phyloP scores from a whole-genome alignment of 1,140 invertebrate genomes.

The Spodoptera litura region DNA sequence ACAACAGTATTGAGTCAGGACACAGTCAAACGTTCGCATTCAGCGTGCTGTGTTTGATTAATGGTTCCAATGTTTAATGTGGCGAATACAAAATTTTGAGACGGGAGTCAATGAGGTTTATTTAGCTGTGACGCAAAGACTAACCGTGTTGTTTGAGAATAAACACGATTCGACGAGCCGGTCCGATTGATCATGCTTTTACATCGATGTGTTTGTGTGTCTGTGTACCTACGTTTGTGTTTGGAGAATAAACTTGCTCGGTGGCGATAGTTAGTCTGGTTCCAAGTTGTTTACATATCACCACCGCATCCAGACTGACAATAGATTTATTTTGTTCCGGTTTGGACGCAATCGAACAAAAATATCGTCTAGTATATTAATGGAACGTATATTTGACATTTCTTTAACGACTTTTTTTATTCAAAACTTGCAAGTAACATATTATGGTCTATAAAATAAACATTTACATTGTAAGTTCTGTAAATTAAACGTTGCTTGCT shows the following conservation, averaged over 20 bases:
- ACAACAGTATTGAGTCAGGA: slow-evolving; percentile 40
- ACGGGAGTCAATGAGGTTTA: slow-evolving; percentile 33
- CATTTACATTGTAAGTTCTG: too few relatives aligned
- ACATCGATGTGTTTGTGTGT: slow-evolving; percentile 8
- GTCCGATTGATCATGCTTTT: slow-evolving; percentile 37
- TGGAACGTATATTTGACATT: too few relatives aligned
- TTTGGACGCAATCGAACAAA: slow-evolving; percentile 8
- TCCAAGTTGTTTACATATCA: slow-evolving; percentile 75
- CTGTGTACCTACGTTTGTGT: slow-evolving; percentile 47
- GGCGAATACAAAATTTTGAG: slow-evolving; percentile 41
- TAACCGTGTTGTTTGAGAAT: slow-evolving; percentile 29
- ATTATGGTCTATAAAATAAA: too few relatives aligned
- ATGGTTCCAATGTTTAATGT: slow-evolving; percentile 38
- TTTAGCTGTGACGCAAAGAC: slow-evolving; percentile 37
- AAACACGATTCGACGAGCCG: slow-evolving; percentile 32
- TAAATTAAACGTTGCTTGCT: too few relatives aligned
- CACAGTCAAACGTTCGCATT: slow-evolving; percentile 34
- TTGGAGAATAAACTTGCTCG: slow-evolving; percentile 75
- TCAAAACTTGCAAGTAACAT: too few relatives aligned
- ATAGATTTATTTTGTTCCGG: slow-evolving; percentile 62
- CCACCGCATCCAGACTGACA: slow-evolving; percentile 62
- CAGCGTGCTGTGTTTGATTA: slow-evolving; percentile 43
- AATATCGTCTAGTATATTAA: too few relatives aligned
- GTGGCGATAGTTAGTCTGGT: slow-evolving; percentile 61
- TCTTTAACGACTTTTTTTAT: too few relatives aligned